A percentile compares a stretch with the other conserved stretches of the same genome.
These are phyloP conservation scores for Clarias gariepinus DNA, from an alignment of 2,113 vertebrate genomes.

Conservation along the genomic window DNA sequence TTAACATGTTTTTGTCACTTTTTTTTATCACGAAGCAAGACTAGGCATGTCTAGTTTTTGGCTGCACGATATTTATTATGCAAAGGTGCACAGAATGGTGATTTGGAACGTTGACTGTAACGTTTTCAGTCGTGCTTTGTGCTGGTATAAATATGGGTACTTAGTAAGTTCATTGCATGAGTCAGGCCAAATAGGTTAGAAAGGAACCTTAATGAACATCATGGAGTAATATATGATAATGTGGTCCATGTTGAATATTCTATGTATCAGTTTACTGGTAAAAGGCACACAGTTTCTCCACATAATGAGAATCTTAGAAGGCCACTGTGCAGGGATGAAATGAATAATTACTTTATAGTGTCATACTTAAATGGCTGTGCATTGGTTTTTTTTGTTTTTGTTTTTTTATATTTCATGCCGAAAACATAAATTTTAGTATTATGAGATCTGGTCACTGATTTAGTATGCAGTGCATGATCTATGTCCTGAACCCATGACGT, in stretches of 20 bases:
- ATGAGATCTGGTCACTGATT: not conserved
- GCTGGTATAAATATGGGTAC: not conserved
- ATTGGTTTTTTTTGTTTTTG: not conserved
- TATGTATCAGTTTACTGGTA: not conserved
- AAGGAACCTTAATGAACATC: not conserved
- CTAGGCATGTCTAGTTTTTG: not conserved
- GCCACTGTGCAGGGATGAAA: not conserved
- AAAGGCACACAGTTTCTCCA: not conserved
- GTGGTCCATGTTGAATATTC: not conserved
- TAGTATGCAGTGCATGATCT: not conserved
- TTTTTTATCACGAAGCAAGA: not conserved
- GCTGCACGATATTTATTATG: slow-evolving; percentile 1
- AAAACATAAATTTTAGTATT: not conserved
- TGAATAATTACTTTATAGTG: not conserved
- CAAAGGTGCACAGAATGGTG: not conserved
- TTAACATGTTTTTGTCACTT: not conserved
- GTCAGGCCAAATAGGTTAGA: not conserved
- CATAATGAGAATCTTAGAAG: no score
- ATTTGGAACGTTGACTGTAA: not conserved
- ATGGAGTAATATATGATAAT: not conserved
- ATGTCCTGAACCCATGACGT: not conserved
- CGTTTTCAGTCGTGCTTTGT: not conserved
- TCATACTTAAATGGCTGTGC: not conserved
- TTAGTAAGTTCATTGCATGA: not conserved
- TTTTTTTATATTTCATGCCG: not conserved